Percentiles rank a stretch among this genome's conserved stretches.
Conservation (phyloP, 2,113 vertebrate species). For the Delphinus delphis region DNA sequence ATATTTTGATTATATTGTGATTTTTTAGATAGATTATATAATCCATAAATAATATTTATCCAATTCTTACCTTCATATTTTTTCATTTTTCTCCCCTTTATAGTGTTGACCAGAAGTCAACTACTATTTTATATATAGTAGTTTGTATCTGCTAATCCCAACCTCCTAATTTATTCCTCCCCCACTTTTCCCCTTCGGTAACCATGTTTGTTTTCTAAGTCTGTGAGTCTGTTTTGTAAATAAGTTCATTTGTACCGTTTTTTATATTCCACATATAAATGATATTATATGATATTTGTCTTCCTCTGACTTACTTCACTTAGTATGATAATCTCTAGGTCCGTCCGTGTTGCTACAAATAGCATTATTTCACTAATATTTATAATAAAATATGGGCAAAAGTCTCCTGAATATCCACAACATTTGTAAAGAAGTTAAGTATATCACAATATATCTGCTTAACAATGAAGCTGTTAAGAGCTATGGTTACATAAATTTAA, state of each 20-base stretch:
- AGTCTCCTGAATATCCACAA: not conserved
- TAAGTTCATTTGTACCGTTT: not conserved
- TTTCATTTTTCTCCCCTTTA: not conserved
- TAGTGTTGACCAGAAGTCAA: not conserved
- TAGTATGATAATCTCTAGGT: not conserved
- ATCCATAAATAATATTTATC: not conserved
- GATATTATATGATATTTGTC: not conserved
- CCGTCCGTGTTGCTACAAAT: not conserved
- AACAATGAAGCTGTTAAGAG: not conserved
- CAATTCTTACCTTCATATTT: not conserved
- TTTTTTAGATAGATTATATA: not conserved
- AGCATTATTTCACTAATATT: not conserved
- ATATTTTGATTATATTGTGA: not conserved
- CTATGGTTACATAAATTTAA: not conserved
- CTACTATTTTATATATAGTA: not conserved
- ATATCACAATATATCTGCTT: not conserved
- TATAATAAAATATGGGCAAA: not conserved
- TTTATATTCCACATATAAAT: not conserved
- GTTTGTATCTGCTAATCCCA: not conserved
- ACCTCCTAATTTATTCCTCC: not conserved
- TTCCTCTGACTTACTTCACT: not conserved
- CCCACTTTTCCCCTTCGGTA: not conserved
- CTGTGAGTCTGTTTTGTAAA: not conserved
- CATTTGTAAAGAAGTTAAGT: not conserved
- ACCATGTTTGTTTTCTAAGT: not conserved